phyloP scores from a whole-genome alignment of 1,140 invertebrate genomes.

The Zaprionus ornatus region DNA sequence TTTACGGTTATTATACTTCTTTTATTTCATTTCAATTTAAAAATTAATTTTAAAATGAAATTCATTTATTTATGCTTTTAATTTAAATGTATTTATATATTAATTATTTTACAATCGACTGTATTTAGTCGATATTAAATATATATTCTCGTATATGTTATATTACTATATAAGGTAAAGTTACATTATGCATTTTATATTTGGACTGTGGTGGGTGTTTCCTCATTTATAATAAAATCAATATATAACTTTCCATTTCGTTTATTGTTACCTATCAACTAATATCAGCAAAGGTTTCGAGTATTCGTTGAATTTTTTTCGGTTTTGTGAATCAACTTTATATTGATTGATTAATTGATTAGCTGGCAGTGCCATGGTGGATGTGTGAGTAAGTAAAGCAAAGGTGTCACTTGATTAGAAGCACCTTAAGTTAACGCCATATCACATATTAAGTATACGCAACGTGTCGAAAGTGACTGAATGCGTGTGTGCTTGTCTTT shows the following conservation, averaged over 20 bases:
- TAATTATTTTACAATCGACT: too few species aligned
- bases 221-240: neutral
- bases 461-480: conserved; percentile 25
- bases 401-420: conserved; percentile 50
- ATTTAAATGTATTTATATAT: too few species aligned
- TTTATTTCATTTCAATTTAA: neutral
- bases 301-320: neutral
- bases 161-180: too few species aligned
- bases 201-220: neutral
- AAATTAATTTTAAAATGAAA: too few species aligned
- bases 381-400: conserved; percentile 21
- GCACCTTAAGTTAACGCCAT: conserved; percentile 38
- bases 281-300: neutral
- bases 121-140: too few species aligned
- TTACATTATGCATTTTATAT: neutral
- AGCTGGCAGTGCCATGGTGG: neutral
- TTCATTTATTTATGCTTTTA: too few species aligned
- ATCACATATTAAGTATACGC: conserved; percentile 50
- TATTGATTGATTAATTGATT: conserved; percentile 68
- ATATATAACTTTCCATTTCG: neutral
- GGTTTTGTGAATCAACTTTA: conserved; percentile 46
- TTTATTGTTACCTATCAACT: neutral
- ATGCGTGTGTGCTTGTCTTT: neutral
- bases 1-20: too few species aligned
- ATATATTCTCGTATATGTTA: too few species aligned